Base-by-base conservation (phyloP, 2,113 vertebrate species). In the Xiphorhynchus elegans region DNA sequence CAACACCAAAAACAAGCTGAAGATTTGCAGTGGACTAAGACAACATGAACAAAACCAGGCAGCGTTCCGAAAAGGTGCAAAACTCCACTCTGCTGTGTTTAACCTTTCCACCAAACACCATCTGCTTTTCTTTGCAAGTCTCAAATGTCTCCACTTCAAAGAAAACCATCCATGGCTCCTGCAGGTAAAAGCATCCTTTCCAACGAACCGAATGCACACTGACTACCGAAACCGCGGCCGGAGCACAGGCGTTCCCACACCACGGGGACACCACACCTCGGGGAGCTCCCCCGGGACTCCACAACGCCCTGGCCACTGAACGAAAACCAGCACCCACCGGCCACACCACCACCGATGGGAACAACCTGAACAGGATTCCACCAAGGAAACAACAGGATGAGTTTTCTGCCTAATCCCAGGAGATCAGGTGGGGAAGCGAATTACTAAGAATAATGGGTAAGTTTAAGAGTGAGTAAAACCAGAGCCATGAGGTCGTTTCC, bases 201-300 rank as follows among this genome's bases (percentile, higher is more conserved):
- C 49, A 33, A 42, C 3, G 60, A 73, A 75, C 3, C 8, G 9
- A 2, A 44, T 4, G 15, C 4, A 2, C 2, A 23, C 29, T 9
- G 68, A 7, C 46, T 20, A 46, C 9, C 3, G 19, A 47, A 53
- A 49, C 37, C 62, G 0, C 1, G 2, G 49, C 52, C 5, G 13
- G 14, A 35, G 39, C n/a, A 47, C 52, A 39, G n/a, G 39, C 33
- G 39, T 25, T 73, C 46, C 56, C 76, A 33, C 21, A 50, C 4
- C 29, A n/a, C 2, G 3, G 47, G 24, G 40, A 55, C 78, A 59
- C 40, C 23, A 6, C 23, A 6, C 25, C 40, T 53, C 74, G 5
- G 14, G 11, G 19, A 46, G 46, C 9, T 68, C 56, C 3, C 3
- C 3, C 3, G 11, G 11, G 35, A 70, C 70, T n/a, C 78, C 79